Percentiles rank a stretch among this genome's conserved stretches.
Evolutionary conservation across 2,113 vertebrate genomes (phyloP).

Genomic region (Fulmarus glacialis): DNA sequence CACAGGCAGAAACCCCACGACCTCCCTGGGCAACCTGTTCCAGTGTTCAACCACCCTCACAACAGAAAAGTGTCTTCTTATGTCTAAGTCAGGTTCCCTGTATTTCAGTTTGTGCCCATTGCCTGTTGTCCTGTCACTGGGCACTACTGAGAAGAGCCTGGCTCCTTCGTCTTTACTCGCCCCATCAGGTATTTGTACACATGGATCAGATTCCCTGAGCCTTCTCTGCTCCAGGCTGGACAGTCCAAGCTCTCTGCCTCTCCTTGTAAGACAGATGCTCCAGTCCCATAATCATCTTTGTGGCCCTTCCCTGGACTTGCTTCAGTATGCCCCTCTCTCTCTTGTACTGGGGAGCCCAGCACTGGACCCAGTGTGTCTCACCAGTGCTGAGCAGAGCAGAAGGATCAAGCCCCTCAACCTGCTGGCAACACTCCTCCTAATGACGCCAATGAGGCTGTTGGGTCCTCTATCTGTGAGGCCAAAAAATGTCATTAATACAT

Average conservation of each 20-base stretch:
- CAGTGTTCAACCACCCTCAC: not conserved
- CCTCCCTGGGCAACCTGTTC: not conserved
- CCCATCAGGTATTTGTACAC: not conserved
- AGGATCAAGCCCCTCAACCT: not conserved
- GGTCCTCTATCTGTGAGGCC: not conserved
- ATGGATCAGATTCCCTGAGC: not conserved
- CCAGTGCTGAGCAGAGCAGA: not conserved
- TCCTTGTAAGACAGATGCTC: not conserved
- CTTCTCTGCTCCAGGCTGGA: not conserved
- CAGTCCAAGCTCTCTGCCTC: not conserved
- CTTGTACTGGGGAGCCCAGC: not conserved
- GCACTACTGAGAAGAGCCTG: not conserved
- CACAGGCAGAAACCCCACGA: not conserved
- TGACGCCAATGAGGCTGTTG: not conserved
- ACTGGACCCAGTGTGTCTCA: not conserved
- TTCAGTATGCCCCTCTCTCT: not conserved
- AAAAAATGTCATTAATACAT: not conserved
- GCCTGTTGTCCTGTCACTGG: not conserved
- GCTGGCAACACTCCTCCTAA: not conserved
- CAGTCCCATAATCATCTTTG: not conserved
- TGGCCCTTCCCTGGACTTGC: not conserved
- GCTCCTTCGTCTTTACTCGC: not conserved
- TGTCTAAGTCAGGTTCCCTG: rapidly evolving
- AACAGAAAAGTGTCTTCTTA: not conserved
- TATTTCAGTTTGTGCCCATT: not conserved